Evolutionary conservation across 1,140 invertebrate genomes (phyloP).

Genomic region (Diorhabda carinulata): DNA sequence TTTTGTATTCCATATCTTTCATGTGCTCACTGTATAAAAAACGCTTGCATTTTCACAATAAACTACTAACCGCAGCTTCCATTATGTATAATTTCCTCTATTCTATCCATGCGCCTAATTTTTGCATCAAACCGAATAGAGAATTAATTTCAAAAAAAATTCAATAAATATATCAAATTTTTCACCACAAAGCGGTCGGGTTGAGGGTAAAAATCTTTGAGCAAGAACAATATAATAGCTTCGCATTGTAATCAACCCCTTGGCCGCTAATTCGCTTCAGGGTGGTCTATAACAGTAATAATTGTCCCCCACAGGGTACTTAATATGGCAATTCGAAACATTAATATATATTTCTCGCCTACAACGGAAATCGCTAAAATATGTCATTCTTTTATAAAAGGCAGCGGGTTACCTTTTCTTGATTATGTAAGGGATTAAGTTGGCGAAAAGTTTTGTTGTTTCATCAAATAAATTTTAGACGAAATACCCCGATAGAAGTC

Average conservation of each 20-base stretch:
- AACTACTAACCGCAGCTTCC: too few species aligned
- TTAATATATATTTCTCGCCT: slow-evolving; percentile 22
- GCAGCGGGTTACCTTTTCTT: slow-evolving; percentile 4
- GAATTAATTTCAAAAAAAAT: not conserved
- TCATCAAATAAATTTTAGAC: too few species aligned
- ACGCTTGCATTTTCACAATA: too few species aligned
- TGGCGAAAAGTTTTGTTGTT: too few species aligned
- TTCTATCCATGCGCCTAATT: not conserved
- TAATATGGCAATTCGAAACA: slow-evolving; percentile 22
- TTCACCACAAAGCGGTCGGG: not conserved
- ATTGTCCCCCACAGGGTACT: slow-evolving; percentile 20
- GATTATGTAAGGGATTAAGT: not conserved
- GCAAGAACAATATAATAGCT: slow-evolving; percentile 6
- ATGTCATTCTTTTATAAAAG: not conserved
- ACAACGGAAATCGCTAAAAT: slow-evolving; percentile 16
- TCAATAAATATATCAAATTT: not conserved
- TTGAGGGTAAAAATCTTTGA: not conserved
- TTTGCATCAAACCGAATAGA: not conserved
- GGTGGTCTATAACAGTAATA: slow-evolving; percentile 23
- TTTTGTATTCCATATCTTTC: too few species aligned
- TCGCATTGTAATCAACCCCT: slow-evolving; percentile 24
- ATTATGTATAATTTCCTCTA: too few species aligned
- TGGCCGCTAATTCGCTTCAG: slow-evolving; percentile 16
- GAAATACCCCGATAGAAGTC: too few species aligned
- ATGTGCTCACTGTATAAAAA: too few species aligned